Percentiles rank a stretch among this genome's conserved stretches.
phyloP scores from a whole-genome alignment of 2,888 invertebrate genomes.

The Ischnura elegans region DNA sequence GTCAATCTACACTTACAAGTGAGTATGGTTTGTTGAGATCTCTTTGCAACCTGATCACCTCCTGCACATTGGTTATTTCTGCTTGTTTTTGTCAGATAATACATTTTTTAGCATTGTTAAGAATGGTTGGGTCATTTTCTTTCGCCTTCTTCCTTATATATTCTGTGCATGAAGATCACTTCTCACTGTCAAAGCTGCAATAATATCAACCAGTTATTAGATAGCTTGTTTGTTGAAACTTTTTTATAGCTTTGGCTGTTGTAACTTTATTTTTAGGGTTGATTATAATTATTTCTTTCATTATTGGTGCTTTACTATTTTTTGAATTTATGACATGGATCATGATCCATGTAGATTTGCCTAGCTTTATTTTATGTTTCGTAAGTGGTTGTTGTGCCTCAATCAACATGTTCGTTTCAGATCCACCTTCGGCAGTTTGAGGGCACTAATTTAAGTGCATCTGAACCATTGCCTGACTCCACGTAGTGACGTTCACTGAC shows the following conservation, averaged over 20 bases:
- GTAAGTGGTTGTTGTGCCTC: background rate
- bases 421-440: constrained; percentile 88
- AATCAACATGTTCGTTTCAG: constrained; percentile 77
- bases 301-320: too few relatives aligned
- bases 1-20: constrained; percentile 94
- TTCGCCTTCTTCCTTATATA: too few relatives aligned
- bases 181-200: background rate
- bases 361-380: background rate
- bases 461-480: constrained; percentile 76
- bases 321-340: too few relatives aligned
- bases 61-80: background rate
- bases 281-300: too few relatives aligned
- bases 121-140: background rate
- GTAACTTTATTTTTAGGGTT: too few relatives aligned
- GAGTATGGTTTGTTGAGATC: constrained; percentile 73
- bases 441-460: constrained; percentile 81
- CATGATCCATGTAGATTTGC: background rate
- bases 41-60: background rate
- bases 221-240: too few relatives aligned
- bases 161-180: background rate
- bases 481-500: constrained; percentile 23
- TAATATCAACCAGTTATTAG: background rate
- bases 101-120: background rate
- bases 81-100: background rate
- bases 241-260: too few relatives aligned